These are phyloP conservation scores for Bombus terrestris DNA, from an alignment of 1,140 invertebrate species.

Conservation along the genomic window DNA sequence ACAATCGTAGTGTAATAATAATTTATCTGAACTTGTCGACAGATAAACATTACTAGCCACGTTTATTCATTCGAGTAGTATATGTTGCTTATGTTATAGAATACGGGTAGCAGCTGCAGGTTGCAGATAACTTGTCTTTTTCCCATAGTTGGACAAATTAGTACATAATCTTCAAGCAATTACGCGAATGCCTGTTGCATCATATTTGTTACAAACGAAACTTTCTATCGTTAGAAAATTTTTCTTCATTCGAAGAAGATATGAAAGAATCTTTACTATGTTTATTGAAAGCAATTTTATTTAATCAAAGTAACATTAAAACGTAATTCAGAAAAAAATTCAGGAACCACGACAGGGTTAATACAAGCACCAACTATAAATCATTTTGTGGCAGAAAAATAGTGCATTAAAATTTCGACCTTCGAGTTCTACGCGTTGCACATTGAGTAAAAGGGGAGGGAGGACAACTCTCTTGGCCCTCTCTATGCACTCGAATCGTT, in stretches of 20 bases:
- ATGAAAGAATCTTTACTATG: not conserved
- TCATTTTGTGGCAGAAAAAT: not conserved
- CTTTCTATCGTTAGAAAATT: no score
- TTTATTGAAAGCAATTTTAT: no score
- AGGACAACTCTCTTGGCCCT: not conserved
- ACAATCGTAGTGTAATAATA: not conserved
- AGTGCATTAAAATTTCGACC: not conserved
- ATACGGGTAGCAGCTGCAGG: no score
- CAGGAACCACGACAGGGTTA: not conserved
- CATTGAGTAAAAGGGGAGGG: no score
- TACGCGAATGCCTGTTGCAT: no score
- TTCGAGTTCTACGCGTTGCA: not conserved
- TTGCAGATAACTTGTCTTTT: no score
- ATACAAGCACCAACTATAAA: not conserved
- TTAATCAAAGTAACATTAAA: no score
- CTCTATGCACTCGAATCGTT: constrained; percentile 39
- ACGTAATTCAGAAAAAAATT: no score
- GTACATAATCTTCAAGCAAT: no score
- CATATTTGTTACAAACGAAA: no score
- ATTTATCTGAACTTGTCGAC: not conserved
- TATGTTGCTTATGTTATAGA: not conserved
- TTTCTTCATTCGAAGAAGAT: no score
- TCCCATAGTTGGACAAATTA: no score
- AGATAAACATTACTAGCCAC: not conserved
- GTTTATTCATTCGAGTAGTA: not conserved